A percentile compares a stretch with the other conserved stretches of the same genome.
Conservation (phyloP, 2,888 invertebrate genomes). For the Tinea trinotella region DNA sequence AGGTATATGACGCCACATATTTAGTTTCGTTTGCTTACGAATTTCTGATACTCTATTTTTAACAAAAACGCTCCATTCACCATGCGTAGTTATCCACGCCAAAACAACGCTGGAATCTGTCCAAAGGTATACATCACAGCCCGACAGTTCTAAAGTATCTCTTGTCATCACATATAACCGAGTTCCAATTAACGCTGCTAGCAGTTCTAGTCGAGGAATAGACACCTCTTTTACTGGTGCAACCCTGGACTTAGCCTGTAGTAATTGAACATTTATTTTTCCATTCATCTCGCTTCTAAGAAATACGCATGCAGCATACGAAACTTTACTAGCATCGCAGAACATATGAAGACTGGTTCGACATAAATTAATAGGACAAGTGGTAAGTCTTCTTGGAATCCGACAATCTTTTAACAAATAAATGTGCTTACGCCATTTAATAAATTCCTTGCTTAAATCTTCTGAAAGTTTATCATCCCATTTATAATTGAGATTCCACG, state of each 20-base stretch:
- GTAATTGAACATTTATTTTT: slow-evolving; percentile 5
- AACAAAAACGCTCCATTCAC: slow-evolving; percentile 17
- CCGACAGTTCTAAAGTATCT: background rate
- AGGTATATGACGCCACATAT: slow-evolving; percentile 19
- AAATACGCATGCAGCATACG: slow-evolving; percentile 17
- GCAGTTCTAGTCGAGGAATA: slow-evolving; percentile 18
- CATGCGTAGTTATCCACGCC: slow-evolving; percentile 14
- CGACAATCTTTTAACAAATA: background rate
- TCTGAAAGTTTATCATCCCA: no score
- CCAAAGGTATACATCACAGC: slow-evolving; percentile 6
- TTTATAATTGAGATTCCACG: background rate
- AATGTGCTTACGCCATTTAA: background rate
- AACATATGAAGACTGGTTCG: background rate
- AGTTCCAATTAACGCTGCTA: slow-evolving; percentile 15
- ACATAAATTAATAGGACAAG: background rate
- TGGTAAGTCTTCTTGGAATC: slow-evolving; percentile 5
- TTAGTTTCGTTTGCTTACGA: background rate
- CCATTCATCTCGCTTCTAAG: background rate
- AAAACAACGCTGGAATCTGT: slow-evolving; percentile 9
- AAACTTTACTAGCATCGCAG: slow-evolving; percentile 10
- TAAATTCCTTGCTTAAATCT: background rate
- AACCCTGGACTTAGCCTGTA: slow-evolving; percentile 11
- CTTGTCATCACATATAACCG: slow-evolving; percentile 4
- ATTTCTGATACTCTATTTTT: slow-evolving; percentile 20
- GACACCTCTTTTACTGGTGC: slow-evolving; percentile 13